Base-by-base conservation (phyloP, 37 sponge, comb jelly and placozoan species). In the Oscarella lobularis region DNA sequence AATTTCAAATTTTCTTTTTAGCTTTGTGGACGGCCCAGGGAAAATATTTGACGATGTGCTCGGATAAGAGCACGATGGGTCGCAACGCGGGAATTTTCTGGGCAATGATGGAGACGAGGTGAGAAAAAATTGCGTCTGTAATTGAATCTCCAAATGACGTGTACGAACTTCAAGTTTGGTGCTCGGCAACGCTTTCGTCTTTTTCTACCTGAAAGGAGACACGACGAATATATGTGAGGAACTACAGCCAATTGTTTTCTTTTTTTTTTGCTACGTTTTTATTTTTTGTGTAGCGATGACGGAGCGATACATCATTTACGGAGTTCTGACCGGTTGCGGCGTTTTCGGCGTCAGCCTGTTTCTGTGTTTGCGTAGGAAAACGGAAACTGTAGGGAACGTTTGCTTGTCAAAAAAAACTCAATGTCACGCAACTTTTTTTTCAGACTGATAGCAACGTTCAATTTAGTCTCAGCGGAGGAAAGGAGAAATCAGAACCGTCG, bases 11-110 rank as follows among this genome's bases (percentile, higher is more conserved):
- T 2, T 75, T 2, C 60, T 69, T 31, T 78, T n/a, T 79, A 92
- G 92, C 87, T 38, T 68, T 94, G 33, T 94, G 95, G 95, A 94
- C 95, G 1, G 95, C 95, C 2, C 95, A 94, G 78, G 95, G 95
- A 20, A 76, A 87, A 33, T 65, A 87, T n/a, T 80, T 94, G 37
- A 86, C 83, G 36, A 81, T 81, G 40, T 90, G 90, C 73, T 94
- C 95, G 3, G 41, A 77, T 40, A 80, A 82, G 69, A 41, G 79
- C 33, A 84, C 77, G 38, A 90, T 90, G 76, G 86, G 86, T 0
- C 67, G 80, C 33, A 94, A 93, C 48, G 85, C 85, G 68, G 91
- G 91, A 0, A 87, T 94, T 9, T 94, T 94, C 74, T 94, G 95
- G 95, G 66, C 89, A 54, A 82, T 94, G 81, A 81, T 94, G 0